Conservation (phyloP, 2,888 invertebrate species). For the Ennomos erosarius region DNA sequence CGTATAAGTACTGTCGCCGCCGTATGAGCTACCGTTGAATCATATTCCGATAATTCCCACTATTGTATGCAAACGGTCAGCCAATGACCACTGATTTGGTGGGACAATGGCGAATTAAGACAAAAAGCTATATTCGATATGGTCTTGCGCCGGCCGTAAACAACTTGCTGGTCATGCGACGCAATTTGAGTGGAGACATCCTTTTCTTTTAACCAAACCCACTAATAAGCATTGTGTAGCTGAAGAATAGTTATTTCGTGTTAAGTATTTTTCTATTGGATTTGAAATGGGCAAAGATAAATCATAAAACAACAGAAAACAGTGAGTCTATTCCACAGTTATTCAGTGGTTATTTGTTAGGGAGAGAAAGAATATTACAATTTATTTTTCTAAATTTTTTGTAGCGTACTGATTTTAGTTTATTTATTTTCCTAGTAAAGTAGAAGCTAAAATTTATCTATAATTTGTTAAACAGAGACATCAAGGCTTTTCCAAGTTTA, state of each 20-base stretch:
- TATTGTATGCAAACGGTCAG: conserved; percentile 56
- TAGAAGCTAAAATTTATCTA: too few relatives aligned
- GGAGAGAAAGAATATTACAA: too few relatives aligned
- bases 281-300: too few relatives aligned
- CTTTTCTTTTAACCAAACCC: neutral
- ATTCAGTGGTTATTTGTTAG: too few relatives aligned
- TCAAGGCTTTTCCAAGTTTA: conserved; percentile 6
- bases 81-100: conserved; percentile 43
- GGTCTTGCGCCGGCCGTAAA: conserved; percentile 38
- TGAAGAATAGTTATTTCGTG: too few relatives aligned
- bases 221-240: too few relatives aligned
- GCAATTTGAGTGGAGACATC: conserved; percentile 21
- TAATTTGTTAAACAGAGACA: neutral
- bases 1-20: conserved; percentile 1
- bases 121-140: conserved; percentile 48
- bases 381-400: too few relatives aligned
- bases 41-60: conserved; percentile 39
- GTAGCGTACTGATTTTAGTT: too few relatives aligned
- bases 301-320: too few relatives aligned
- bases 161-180: conserved; percentile 37
- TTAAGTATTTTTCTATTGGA: too few relatives aligned
- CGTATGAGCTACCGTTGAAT: conserved; percentile 40
- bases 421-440: too few relatives aligned
- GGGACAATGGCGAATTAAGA: conserved; percentile 56
- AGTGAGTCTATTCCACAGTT: too few relatives aligned